Evolutionary conservation across 2,797 vertebrate genomes (phyloP), one percentile per base, ranked within the genome.

Genomic region (Arnoldichthys spilopterus): DNA sequence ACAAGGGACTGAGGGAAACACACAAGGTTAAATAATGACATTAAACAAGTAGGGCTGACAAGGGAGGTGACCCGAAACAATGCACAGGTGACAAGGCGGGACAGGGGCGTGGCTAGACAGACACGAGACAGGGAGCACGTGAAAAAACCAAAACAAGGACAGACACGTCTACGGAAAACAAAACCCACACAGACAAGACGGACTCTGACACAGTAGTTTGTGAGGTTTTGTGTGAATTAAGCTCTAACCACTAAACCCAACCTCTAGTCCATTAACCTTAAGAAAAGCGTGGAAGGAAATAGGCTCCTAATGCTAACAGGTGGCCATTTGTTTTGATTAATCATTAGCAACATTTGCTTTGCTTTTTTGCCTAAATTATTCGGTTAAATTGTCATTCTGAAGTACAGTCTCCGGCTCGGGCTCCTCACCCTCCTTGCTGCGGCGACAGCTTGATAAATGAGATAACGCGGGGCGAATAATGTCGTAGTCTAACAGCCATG

Each of bases 361-460:
- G 8, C 2, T 47, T 12, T 47, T 59, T 58, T 28, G 11, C 28
- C 24, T 22, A 26, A 56, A 56, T 13, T 4, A 53, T 22, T 53
- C 7, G 22, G 18, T 54, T 24, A 0, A 6, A 16, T 4, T 22
- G 62, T 20, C 3, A 3, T 6, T 22, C 20, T 37, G 61, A 26
- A 20, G 22, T 15, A 6, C 22, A 47, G 28, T 56, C 56, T 9
- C 12, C 12, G 20, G n/a, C 30, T 20, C n/a, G 30, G 37, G 49
- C 49, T 28, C 26, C 37, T 8, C 49, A 6, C n/a, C 26, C 26
- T 59, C 51, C 59, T 59, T 71, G 45, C 47, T 61, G 61, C 62
- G 78, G 40, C 69, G 74, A 82, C 79, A 70, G 63, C 62, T 28
- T 86, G 84, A 87, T 82, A 76, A 87, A 83, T 76, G 76, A 83